phyloP scores from a whole-genome alignment of 2,888 invertebrate genomes.

The Hydrotaea diabolus region DNA sequence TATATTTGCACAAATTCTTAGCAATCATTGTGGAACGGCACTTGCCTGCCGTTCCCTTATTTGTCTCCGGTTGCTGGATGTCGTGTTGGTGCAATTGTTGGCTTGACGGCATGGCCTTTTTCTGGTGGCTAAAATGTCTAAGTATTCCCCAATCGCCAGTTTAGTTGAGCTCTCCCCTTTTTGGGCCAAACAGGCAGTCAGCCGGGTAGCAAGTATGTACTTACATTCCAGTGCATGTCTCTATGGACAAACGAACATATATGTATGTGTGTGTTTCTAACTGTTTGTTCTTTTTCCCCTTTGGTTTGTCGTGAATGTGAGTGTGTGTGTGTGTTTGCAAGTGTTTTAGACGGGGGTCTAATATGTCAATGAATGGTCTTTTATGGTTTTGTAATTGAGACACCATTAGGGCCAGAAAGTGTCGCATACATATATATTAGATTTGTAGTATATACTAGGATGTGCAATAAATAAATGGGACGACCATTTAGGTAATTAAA shows the following conservation, averaged over 20 bases:
- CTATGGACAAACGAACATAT: not conserved
- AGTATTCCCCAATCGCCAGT: slow-evolving; percentile 60
- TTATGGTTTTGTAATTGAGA: slow-evolving; percentile 59
- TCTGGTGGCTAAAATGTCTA: slow-evolving; percentile 32
- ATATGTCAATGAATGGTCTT: slow-evolving; percentile 54
- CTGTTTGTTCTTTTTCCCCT: not conserved
- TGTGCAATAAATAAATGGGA: not conserved
- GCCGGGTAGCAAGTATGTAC: not conserved
- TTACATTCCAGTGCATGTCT: not conserved
- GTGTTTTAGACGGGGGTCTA: not conserved
- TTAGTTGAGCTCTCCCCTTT: slow-evolving; percentile 52
- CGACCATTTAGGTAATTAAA: slow-evolving; percentile 9
- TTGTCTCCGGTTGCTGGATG: slow-evolving; percentile 8
- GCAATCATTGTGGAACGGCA: not conserved
- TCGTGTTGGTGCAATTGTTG: slow-evolving; percentile 32
- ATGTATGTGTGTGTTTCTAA: not conserved
- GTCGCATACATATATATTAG: not conserved
- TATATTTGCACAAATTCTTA: slow-evolving; percentile 7
- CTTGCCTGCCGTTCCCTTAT: slow-evolving; percentile 10
- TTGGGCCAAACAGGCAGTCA: not conserved
- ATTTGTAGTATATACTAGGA: not conserved
- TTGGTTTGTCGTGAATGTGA: not conserved
- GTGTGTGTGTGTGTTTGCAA: not conserved
- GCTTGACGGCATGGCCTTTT: slow-evolving; percentile 28
- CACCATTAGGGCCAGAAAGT: slow-evolving; percentile 41